These are phyloP conservation scores for Pterostichus madidus DNA, from an alignment of 2,888 invertebrate genomes.

Conservation along the genomic window DNA sequence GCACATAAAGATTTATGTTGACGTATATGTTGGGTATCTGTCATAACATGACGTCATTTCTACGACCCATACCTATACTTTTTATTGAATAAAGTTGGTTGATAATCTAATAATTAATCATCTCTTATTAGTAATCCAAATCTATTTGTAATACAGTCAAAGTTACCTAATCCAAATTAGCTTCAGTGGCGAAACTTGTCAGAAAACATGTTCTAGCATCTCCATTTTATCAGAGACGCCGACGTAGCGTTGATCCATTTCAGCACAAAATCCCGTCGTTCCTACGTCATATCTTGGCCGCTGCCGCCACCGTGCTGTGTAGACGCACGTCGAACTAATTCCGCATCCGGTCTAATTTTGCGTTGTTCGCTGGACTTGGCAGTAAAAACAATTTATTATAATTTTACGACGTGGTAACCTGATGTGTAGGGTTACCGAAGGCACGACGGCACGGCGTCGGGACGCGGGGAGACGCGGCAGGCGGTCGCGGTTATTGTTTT, in stretches of 20 bases:
- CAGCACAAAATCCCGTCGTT: slow-evolving; percentile 16
- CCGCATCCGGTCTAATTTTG: slow-evolving; percentile 56
- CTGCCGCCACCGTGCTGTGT: not conserved
- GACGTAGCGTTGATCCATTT: slow-evolving; percentile 32
- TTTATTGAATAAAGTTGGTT: not conserved
- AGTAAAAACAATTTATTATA: slow-evolving; percentile 63
- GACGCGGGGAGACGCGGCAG: not conserved
- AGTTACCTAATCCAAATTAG: slow-evolving; percentile 48
- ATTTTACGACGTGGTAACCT: slow-evolving; percentile 61
- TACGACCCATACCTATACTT: too few relatives aligned
- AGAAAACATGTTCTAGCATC: slow-evolving; percentile 29
- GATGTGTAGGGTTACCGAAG: slow-evolving; percentile 7
- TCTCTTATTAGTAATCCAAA: slow-evolving; percentile 30
- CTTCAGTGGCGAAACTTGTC: slow-evolving; percentile 28
- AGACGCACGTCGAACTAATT: slow-evolving; percentile 50
- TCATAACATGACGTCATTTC: too few relatives aligned
- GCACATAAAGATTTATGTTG: too few relatives aligned
- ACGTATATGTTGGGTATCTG: too few relatives aligned
- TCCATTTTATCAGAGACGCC: slow-evolving; percentile 32
- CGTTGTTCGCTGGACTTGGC: slow-evolving; percentile 41
- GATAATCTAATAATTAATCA: slow-evolving; percentile 32
- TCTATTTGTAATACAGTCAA: slow-evolving; percentile 45
- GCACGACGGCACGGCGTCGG: too few relatives aligned
- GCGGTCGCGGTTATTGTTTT: slow-evolving; percentile 49
- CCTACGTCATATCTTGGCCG: slow-evolving; percentile 38